Conservation (phyloP, 2,113 vertebrate genomes). For the Sebastes fasciatus region DNA sequence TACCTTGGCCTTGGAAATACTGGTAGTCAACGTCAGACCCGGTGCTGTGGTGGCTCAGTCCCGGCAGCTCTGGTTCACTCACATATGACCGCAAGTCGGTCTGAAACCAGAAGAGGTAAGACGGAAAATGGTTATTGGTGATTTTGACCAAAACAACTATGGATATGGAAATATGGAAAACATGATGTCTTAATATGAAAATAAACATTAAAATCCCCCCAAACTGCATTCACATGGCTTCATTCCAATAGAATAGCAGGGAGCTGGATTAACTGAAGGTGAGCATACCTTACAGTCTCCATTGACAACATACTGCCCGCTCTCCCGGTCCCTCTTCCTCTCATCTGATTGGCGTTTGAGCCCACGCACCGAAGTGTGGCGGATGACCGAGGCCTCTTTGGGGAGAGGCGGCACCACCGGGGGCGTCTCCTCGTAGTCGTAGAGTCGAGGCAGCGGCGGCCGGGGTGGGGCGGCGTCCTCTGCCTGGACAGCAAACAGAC, state of each 20-base stretch:
- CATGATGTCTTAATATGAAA: not conserved
- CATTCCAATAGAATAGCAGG: not conserved
- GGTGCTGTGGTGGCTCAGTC: slow-evolving; percentile 74
- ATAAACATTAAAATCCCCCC: not conserved
- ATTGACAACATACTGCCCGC: slow-evolving; percentile 87
- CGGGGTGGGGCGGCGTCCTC: slow-evolving; percentile 93
- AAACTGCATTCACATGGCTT: not conserved
- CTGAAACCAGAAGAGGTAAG: slow-evolving; percentile 72
- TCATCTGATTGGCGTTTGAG: slow-evolving; percentile 97
- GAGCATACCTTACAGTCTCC: slow-evolving; percentile 90
- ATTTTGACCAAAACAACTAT: too few relatives aligned
- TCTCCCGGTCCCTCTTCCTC: slow-evolving; percentile 93
- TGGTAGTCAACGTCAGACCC: slow-evolving; percentile 86
- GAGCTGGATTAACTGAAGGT: not conserved
- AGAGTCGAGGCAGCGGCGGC: slow-evolving; percentile 93
- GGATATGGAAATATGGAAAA: not conserved
- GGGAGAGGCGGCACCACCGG: slow-evolving; percentile 95
- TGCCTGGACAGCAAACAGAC: slow-evolving; percentile 61
- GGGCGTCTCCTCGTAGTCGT: slow-evolving; percentile 92
- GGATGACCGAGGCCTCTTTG: slow-evolving; percentile 91
- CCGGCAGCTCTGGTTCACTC: slow-evolving; percentile 93
- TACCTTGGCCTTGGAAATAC: slow-evolving; percentile 90
- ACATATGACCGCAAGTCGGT: slow-evolving; percentile 91
- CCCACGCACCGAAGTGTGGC: slow-evolving; percentile 94
- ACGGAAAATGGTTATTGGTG: not conserved